Conservation (phyloP, 1,140 invertebrate genomes). For the Saxidomus purpurata region DNA sequence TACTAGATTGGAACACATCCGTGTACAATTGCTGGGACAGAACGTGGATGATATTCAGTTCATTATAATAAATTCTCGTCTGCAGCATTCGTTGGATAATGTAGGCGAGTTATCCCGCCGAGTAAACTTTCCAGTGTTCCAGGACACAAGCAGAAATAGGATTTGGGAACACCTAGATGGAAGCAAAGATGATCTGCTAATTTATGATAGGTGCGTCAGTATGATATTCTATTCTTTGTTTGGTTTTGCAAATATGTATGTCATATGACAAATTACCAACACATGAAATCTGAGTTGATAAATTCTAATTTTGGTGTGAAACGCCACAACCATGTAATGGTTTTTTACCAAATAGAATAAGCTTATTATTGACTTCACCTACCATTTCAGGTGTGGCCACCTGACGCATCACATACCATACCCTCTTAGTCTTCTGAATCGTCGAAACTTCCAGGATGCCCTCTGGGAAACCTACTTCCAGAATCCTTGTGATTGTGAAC, state of each 20-base stretch:
- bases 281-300: too few relatives aligned
- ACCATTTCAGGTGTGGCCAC: constrained; percentile 82
- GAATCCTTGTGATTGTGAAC: constrained; percentile 25
- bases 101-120: constrained; percentile 63
- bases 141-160: constrained; percentile 76
- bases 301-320: too few relatives aligned
- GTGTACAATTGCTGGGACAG: constrained; percentile 4
- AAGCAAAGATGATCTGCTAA: constrained; percentile 83
- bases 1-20: constrained; percentile 55
- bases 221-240: not conserved
- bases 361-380: too few relatives aligned
- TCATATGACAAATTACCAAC: too few relatives aligned
- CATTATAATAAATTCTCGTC: constrained; percentile 81
- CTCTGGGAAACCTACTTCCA: constrained; percentile 72
- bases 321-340: too few relatives aligned
- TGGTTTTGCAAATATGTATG: too few relatives aligned
- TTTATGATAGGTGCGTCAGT: constrained; percentile 84
- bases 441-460: constrained; percentile 72
- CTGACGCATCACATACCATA: constrained; percentile 80
- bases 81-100: constrained; percentile 53
- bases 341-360: too few relatives aligned
- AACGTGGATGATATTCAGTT: constrained; percentile 78
- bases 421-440: constrained; percentile 78
- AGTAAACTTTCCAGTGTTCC: constrained; percentile 81
- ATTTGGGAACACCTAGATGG: constrained; percentile 81